phyloP scores from a whole-genome alignment of 2,797 vertebrate species.

The Trachops cirrhosus region DNA sequence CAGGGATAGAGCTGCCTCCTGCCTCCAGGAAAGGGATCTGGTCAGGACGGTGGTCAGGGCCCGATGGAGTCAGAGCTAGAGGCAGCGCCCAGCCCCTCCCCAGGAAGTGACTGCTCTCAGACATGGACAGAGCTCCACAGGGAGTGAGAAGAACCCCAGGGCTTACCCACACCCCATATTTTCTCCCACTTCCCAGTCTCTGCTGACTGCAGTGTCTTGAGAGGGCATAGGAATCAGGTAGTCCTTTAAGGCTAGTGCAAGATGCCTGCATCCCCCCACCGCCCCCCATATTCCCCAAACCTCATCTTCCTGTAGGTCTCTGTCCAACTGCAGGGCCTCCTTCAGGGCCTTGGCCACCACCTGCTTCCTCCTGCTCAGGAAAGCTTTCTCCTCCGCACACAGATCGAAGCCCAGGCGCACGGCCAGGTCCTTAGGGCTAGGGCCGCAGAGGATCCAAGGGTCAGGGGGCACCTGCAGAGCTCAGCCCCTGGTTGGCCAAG shows the following conservation, averaged over 20 bases:
- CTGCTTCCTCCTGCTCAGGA: constrained; percentile 83
- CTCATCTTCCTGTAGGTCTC: constrained; percentile 80
- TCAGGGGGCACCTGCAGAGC: not conserved
- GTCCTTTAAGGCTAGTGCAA: not conserved
- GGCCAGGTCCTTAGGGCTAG: constrained; percentile 77
- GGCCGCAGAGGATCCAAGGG: not conserved
- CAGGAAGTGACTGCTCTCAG: not conserved
- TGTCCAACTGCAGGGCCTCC: constrained; percentile 78
- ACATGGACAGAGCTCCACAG: not conserved
- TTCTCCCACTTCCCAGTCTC: not conserved
- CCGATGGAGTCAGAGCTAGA: not conserved
- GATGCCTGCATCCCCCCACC: not conserved
- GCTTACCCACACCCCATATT: not conserved
- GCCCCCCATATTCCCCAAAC: constrained; percentile 63
- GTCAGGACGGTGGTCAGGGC: not conserved
- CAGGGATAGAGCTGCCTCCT: not conserved
- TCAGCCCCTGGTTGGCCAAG: not conserved
- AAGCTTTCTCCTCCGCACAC: constrained; percentile 82
- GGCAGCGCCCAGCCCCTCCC: not conserved
- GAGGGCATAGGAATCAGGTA: not conserved
- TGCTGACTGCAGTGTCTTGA: not conserved
- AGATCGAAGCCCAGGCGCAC: constrained; percentile 85
- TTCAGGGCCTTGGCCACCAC: constrained; percentile 83
- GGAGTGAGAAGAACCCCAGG: not conserved
- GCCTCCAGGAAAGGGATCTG: not conserved